Conservation (phyloP, 2,797 vertebrate genomes). For the Syngnathus rostellatus region DNA sequence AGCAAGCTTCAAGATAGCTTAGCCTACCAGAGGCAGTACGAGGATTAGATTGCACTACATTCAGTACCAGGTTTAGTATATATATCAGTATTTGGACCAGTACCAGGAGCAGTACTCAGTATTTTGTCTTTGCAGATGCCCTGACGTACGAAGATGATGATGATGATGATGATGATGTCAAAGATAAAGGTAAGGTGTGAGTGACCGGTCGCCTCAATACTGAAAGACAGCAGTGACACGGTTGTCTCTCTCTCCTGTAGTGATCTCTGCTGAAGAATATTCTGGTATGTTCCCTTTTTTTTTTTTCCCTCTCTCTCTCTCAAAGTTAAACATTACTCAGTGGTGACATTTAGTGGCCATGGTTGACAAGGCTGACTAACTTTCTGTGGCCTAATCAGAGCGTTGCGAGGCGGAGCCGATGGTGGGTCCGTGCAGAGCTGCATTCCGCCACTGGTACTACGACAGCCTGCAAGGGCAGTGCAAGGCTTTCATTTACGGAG, state of each 20-base stretch:
- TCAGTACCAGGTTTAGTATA: not conserved
- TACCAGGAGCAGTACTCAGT: not conserved
- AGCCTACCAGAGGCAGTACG: too few species aligned
- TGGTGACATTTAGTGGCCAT: not conserved
- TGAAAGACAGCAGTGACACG: not conserved
- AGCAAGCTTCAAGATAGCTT: too few species aligned
- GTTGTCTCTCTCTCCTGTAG: conserved; percentile 15
- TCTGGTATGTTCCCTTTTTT: conserved; percentile 26
- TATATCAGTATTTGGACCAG: not conserved
- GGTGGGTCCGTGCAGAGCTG: conserved; percentile 69
- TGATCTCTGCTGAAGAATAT: conserved; percentile 27
- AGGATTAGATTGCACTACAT: too few species aligned
- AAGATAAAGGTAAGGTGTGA: not conserved
- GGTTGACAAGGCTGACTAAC: not conserved
- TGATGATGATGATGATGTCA: not conserved
- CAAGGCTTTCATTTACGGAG: conserved; percentile 66
- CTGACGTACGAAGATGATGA: not conserved
- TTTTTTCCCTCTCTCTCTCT: not conserved
- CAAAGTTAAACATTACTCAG: not conserved
- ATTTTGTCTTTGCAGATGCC: not conserved
- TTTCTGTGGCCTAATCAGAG: conserved; percentile 47
- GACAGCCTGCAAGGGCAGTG: conserved; percentile 48
- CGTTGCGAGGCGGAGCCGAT: conserved; percentile 45
- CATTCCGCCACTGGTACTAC: conserved; percentile 63
- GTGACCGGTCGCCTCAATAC: not conserved